A percentile compares a stretch with the other conserved stretches of the same genome.
phyloP scores from a whole-genome alignment of 2,113 vertebrate genomes.

The Noctilio leporinus region DNA sequence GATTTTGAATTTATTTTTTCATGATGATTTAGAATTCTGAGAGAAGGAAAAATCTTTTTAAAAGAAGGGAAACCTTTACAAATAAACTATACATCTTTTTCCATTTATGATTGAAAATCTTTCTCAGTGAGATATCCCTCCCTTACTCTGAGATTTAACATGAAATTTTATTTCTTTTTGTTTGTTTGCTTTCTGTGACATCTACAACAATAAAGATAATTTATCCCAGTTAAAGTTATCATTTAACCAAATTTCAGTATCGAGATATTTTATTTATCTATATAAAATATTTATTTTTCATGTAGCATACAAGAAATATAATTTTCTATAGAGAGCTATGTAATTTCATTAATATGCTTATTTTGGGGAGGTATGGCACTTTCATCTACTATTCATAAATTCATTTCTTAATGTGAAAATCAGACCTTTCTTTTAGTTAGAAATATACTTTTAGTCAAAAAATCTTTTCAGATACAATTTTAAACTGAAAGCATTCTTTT shows the following conservation, averaged over 20 bases:
- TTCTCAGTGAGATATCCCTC: conserved; percentile 11
- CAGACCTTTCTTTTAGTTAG: conserved; percentile 33
- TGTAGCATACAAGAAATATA: conserved; percentile 15
- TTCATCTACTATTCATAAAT: conserved; percentile 27
- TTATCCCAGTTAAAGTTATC: conserved; percentile 22
- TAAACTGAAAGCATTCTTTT: conserved; percentile 29
- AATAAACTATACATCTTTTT: conserved; percentile 8
- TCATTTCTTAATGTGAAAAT: conserved; percentile 47
- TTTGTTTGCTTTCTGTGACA: conserved; percentile 2
- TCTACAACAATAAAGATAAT: background rate
- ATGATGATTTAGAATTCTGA: conserved; percentile 39
- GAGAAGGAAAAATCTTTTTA: conserved; percentile 21
- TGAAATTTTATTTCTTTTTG: conserved; percentile 24
- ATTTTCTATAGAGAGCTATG: background rate
- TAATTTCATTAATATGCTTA: conserved; percentile 19
- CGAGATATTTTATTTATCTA: conserved; percentile 43
- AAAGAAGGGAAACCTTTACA: background rate
- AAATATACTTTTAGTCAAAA: conserved; percentile 37
- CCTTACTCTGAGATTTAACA: conserved; percentile 39
- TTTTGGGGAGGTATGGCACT: background rate
- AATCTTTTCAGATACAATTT: conserved; percentile 43
- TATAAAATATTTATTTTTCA: conserved; percentile 37
- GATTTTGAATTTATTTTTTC: conserved; percentile 14
- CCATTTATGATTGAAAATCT: conserved; percentile 44
- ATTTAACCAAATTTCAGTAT: conserved; percentile 45